These are phyloP conservation scores for Isoperla grammatica DNA, from an alignment of 2,888 invertebrate genomes.

Conservation along the genomic window DNA sequence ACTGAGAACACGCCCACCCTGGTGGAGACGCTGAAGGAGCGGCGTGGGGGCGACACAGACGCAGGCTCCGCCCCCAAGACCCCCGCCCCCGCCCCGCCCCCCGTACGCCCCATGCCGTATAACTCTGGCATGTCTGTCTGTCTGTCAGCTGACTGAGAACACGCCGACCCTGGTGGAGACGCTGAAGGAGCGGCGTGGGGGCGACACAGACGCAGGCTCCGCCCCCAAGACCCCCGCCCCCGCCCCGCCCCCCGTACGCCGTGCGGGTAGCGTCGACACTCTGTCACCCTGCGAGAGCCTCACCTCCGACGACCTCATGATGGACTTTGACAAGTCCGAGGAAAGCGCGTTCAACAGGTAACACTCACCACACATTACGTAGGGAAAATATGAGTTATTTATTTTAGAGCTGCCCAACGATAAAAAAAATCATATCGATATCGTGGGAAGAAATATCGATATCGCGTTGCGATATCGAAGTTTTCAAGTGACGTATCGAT, in stretches of 20 bases:
- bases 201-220: constrained; percentile 6
- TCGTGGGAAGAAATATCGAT: no score
- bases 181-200: not conserved
- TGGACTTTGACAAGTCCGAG: constrained; percentile 70
- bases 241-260: constrained; percentile 25
- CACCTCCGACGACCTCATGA: constrained; percentile 81
- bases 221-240: constrained; percentile 19
- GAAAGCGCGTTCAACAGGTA: constrained; percentile 56
- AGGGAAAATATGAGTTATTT: not conserved
- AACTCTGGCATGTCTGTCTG: not conserved
- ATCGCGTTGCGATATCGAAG: no score
- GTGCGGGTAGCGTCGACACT: constrained; percentile 64
- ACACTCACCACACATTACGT: not conserved
- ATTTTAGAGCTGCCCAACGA: no score
- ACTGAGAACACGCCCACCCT: constrained; percentile 42
- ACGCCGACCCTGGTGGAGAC: constrained; percentile 41
- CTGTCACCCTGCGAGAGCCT: constrained; percentile 78
- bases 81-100: constrained; percentile 24
- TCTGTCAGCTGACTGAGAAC: constrained; percentile 37
- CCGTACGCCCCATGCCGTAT: constrained; percentile 16
- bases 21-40: constrained; percentile 34
- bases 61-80: constrained; percentile 17
- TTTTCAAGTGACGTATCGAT: no score
- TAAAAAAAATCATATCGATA: no score
- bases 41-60: not conserved